Evolutionary conservation across 2,797 vertebrate genomes (phyloP).

Genomic region (Gymnothorax reevesii): DNA sequence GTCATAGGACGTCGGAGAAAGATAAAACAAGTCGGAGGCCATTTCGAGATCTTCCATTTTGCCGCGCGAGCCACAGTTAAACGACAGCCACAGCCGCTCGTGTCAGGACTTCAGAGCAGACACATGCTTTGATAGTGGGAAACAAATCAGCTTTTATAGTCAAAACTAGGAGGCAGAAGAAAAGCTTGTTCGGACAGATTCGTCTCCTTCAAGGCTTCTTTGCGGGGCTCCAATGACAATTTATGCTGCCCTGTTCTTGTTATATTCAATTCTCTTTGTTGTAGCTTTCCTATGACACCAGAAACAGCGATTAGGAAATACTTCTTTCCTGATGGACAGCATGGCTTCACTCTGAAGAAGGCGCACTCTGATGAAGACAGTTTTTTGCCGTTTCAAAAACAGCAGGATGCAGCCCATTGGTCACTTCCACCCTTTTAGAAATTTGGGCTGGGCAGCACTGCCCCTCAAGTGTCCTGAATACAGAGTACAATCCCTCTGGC

Average conservation of each 20-base stretch:
- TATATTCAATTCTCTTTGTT: neutral
- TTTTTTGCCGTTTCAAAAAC: neutral
- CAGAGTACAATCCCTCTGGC: neutral
- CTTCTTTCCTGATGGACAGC: neutral
- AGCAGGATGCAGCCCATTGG: neutral
- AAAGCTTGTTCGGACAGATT: neutral
- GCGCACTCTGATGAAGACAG: neutral
- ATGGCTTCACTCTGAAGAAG: neutral
- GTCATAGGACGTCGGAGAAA: neutral
- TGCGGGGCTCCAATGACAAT: neutral
- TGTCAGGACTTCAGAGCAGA: conserved; percentile 22
- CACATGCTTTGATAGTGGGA: neutral
- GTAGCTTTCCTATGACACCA: neutral
- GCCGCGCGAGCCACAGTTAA: neutral
- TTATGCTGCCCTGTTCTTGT: neutral
- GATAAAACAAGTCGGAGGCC: neutral
- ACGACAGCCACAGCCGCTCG: neutral
- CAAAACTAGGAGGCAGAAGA: neutral
- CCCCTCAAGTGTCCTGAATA: neutral
- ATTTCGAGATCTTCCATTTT: neutral
- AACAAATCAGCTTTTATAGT: conserved; percentile 3
- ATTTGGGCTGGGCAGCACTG: neutral
- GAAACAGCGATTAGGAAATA: neutral
- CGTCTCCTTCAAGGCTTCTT: conserved; percentile 7
- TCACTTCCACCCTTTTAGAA: neutral